Conservation (phyloP, 2,797 vertebrate species). For the Ataeniobius toweri region DNA sequence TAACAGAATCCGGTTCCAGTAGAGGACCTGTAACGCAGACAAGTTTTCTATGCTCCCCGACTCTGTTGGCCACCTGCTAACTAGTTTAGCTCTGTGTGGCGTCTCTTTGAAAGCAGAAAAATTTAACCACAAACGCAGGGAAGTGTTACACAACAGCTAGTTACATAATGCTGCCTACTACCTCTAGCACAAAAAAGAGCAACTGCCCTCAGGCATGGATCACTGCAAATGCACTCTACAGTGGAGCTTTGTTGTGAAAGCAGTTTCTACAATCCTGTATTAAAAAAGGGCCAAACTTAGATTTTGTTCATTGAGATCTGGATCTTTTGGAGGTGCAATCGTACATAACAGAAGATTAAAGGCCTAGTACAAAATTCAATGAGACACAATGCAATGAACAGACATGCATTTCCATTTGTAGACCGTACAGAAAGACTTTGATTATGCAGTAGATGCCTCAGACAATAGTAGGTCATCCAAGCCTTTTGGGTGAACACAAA, state of each 20-base stretch:
- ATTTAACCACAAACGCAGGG: slow-evolving; percentile 67
- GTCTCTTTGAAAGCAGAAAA: slow-evolving; percentile 64
- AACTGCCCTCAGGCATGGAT: slow-evolving; percentile 38
- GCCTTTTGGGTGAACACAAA: slow-evolving; percentile 27
- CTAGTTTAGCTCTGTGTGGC: slow-evolving; percentile 66
- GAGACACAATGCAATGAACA: neutral
- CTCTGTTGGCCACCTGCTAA: slow-evolving; percentile 43
- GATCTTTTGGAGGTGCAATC: neutral
- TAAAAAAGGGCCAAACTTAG: neutral
- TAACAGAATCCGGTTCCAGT: slow-evolving; percentile 37
- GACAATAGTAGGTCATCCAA: slow-evolving; percentile 7
- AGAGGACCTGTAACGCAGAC: slow-evolving; percentile 29
- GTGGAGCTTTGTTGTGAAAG: slow-evolving; percentile 12
- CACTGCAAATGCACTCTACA: slow-evolving; percentile 28
- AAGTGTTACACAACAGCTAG: slow-evolving; percentile 70
- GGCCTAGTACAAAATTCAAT: neutral
- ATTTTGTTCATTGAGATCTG: neutral
- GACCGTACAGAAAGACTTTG: neutral
- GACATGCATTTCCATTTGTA: neutral
- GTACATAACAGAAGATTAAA: too few relatives aligned
- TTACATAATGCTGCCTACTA: slow-evolving; percentile 72
- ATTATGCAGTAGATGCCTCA: neutral
- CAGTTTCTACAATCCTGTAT: slow-evolving; percentile 7
- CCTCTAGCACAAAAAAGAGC: slow-evolving; percentile 48
- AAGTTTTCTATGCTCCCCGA: neutral